Conservation (phyloP, 92 coral and sea anemone species). For the Zoanthus solanderi region DNA sequence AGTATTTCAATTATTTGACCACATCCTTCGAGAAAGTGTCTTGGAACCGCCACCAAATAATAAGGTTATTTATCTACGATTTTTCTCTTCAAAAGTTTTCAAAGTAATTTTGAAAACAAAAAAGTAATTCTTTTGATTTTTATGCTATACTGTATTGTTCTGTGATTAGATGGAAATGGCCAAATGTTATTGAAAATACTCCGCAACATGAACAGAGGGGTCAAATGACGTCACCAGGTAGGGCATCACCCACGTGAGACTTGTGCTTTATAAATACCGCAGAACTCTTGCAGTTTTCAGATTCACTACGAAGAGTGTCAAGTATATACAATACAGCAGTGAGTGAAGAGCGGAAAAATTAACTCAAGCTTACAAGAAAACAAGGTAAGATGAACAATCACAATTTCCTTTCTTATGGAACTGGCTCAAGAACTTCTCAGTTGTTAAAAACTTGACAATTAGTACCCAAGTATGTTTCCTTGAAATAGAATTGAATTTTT, state of each 20-base stretch:
- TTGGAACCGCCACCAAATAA: neutral
- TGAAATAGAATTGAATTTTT: neutral
- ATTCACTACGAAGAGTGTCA: neutral
- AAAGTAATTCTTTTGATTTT: neutral
- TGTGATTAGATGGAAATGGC: neutral
- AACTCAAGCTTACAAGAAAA: neutral
- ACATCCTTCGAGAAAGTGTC: conserved; percentile 17
- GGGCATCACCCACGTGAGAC: conserved; percentile 1
- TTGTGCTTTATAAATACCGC: neutral
- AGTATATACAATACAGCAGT: neutral
- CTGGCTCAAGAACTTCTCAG: neutral
- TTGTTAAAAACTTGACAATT: neutral
- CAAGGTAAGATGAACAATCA: neutral
- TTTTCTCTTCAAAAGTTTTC: neutral
- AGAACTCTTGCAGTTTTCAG: neutral
- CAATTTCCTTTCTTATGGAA: neutral
- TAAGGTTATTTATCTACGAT: neutral
- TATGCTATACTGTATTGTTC: neutral
- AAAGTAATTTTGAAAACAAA: neutral
- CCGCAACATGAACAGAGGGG: neutral
- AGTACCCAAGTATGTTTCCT: neutral
- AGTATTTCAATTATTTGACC: conserved; percentile 15
- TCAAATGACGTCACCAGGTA: neutral
- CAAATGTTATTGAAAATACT: neutral
- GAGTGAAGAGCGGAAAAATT: conserved; percentile 6